These are phyloP conservation scores for Pseudoips prasinana DNA, from an alignment of 2,888 invertebrate genomes.

Conservation along the genomic window DNA sequence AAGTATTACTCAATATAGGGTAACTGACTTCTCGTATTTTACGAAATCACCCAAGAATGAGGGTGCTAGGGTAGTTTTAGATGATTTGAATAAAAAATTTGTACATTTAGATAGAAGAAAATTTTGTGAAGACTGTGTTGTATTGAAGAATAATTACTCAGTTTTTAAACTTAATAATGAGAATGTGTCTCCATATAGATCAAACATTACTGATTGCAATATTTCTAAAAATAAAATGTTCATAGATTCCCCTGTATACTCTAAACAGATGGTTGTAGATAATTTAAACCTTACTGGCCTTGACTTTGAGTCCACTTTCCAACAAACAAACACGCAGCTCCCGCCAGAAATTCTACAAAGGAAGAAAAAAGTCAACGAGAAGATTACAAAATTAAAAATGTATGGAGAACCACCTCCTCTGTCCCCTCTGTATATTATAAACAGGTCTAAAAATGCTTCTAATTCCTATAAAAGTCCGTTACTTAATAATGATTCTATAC, in stretches of 20 bases:
- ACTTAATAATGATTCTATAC: conserved; percentile 21
- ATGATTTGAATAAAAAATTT: conserved; percentile 61
- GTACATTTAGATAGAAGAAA: conserved; percentile 32
- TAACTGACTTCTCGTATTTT: conserved; percentile 83
- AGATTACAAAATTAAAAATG: conserved; percentile 73
- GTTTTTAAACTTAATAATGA: conserved; percentile 41
- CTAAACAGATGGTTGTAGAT: conserved; percentile 31
- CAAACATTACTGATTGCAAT: conserved; percentile 51
- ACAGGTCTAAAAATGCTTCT: conserved; percentile 55
- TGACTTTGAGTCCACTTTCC: conserved; percentile 73
- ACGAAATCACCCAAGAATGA: conserved; percentile 82
- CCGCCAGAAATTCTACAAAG: conserved; percentile 50
- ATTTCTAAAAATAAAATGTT: conserved; percentile 52
- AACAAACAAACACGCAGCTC: conserved; percentile 49
- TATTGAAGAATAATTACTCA: conserved; percentile 51
- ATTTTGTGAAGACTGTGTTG: conserved; percentile 56
- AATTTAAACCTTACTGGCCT: conserved; percentile 63
- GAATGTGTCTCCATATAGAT: conserved; percentile 62
- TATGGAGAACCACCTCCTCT: conserved; percentile 81
- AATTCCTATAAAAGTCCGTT: conserved; percentile 67
- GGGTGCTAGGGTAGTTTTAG: conserved; percentile 67
- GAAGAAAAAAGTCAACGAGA: conserved; percentile 58
- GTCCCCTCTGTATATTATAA: conserved; percentile 69
- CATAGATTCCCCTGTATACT: conserved; percentile 53
- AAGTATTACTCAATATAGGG: conserved; percentile 81